Conservation (phyloP, 2,113 vertebrate species). For the Willisornis vidua region DNA sequence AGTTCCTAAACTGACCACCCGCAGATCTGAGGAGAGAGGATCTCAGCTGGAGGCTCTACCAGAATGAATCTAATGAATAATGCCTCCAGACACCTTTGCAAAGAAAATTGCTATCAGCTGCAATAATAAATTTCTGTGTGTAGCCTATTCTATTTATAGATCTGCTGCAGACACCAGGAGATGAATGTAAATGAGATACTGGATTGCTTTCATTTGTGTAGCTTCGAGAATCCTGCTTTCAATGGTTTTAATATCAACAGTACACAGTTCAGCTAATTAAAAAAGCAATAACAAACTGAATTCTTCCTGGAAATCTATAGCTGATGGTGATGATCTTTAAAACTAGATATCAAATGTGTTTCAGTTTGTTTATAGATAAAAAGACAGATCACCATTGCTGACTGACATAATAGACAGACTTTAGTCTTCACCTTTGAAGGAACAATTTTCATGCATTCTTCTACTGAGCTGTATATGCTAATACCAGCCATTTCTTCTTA, state of each 20-base stretch:
- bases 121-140: constrained; percentile 66
- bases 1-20: constrained; percentile 61
- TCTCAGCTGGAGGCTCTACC: constrained; percentile 59
- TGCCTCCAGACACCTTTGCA: constrained; percentile 61
- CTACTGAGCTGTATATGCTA: not conserved
- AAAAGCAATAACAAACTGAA: not conserved
- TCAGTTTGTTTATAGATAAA: not conserved
- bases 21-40: constrained; percentile 27
- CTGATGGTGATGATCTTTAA: not conserved
- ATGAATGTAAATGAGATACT: constrained; percentile 45
- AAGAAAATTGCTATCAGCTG: constrained; percentile 60
- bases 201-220: not conserved
- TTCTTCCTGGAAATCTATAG: not conserved
- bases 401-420: not conserved
- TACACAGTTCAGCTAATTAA: not conserved
- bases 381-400: not conserved
- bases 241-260: not conserved
- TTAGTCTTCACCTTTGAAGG: not conserved
- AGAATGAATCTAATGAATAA: constrained; percentile 68
- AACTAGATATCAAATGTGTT: not conserved
- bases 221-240: not conserved
- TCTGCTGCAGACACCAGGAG: not conserved
- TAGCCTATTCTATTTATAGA: constrained; percentile 68
- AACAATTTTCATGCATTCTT: not conserved
- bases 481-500: not conserved